A percentile compares a stretch with the other conserved stretches of the same genome.
phyloP scores from a whole-genome alignment of 2,888 invertebrate genomes.

The Caenorhabditis becei region DNA sequence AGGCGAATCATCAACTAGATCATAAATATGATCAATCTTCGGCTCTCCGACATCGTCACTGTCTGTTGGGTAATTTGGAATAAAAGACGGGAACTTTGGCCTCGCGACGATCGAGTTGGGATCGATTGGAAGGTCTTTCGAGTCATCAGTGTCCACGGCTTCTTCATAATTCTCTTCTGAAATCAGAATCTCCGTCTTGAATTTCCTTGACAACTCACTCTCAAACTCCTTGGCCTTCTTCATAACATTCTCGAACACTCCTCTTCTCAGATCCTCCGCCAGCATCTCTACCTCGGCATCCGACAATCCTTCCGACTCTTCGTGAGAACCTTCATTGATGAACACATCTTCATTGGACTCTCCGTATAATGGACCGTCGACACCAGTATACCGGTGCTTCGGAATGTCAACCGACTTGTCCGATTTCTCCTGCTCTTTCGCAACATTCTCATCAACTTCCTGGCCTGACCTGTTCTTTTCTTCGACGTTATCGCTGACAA shows the following conservation, averaged over 20 bases:
- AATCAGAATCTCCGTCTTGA: too few relatives aligned
- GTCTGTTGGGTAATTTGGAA: background rate
- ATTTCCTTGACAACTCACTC: too few relatives aligned
- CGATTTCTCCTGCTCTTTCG: background rate
- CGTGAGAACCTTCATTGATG: too few relatives aligned
- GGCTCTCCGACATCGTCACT: background rate
- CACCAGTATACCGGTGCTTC: conserved; percentile 1
- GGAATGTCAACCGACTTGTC: conserved; percentile 14
- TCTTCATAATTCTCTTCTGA: background rate
- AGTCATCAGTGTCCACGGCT: background rate
- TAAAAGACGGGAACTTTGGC: background rate
- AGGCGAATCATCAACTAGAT: background rate
- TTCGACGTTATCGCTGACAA: conserved; percentile 2
- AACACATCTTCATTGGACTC: background rate
- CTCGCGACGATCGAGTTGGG: conserved; percentile 22
- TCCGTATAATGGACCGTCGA: conserved; percentile 3
- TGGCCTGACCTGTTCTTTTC: background rate
- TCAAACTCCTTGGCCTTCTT: conserved; percentile 28
- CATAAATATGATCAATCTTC: background rate
- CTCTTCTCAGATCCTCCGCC: conserved; percentile 17
- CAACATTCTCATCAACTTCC: background rate
- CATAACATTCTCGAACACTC: conserved; percentile 30
- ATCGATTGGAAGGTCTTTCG: conserved; percentile 7
- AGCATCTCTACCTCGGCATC: conserved; percentile 14
- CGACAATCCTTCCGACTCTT: background rate